phyloP scores from a whole-genome alignment of 2,113 vertebrate species.

The Gadus macrocephalus region DNA sequence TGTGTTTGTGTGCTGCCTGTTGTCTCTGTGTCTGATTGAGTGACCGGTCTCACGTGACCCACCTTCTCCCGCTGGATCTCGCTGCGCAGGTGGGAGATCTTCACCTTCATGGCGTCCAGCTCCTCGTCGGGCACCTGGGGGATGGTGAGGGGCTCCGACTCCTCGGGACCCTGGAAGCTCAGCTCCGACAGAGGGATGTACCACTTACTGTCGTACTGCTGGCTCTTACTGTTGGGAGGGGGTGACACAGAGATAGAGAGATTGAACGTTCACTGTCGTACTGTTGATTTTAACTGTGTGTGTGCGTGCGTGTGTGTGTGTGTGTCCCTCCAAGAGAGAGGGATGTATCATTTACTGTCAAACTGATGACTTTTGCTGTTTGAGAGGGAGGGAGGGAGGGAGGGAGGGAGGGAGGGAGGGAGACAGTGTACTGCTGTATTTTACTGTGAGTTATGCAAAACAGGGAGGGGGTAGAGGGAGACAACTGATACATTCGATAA shows the following conservation, averaged over 20 bases:
- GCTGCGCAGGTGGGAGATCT: constrained; percentile 96
- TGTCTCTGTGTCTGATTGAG: not conserved
- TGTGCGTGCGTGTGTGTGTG: no score
- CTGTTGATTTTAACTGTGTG: constrained; percentile 88
- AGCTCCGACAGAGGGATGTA: constrained; percentile 92
- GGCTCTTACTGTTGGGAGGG: constrained; percentile 82
- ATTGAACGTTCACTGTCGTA: constrained; percentile 63
- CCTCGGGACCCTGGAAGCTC: constrained; percentile 91
- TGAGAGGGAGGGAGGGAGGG: constrained; percentile 1
- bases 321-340: not conserved
- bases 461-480: no score
- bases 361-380: constrained; percentile 94
- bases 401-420: no score
- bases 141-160: constrained; percentile 82
- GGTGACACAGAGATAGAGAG: not conserved
- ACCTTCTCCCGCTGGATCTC: constrained; percentile 97
- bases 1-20: not conserved
- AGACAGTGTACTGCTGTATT: no score
- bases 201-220: constrained; percentile 98
- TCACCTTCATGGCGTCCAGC: constrained; percentile 92
- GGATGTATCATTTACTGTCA: constrained; percentile 33
- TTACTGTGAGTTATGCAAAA: no score
- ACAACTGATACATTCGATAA: no score
- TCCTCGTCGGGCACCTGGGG: constrained; percentile 93
- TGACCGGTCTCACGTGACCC: not conserved